These are phyloP conservation scores for Drosophila demipolita DNA, from an alignment of 2,888 invertebrate genomes.

Conservation along the genomic window DNA sequence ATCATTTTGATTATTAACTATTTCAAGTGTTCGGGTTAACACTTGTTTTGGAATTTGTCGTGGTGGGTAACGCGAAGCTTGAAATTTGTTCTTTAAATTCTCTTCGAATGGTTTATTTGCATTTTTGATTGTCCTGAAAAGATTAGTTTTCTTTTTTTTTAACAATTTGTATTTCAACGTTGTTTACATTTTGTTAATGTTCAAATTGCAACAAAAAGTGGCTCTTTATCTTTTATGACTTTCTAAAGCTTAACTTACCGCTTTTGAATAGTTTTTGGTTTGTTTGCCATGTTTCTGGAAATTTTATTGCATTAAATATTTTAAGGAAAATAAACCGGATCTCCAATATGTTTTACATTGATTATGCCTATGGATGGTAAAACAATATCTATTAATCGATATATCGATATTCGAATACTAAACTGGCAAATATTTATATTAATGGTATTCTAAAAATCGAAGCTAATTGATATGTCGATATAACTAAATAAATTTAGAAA, in stretches of 20 bases:
- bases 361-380: not conserved
- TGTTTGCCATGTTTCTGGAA: not conserved
- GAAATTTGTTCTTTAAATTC: constrained; percentile 18
- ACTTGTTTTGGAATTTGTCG: constrained; percentile 56
- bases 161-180: not conserved
- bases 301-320: not conserved
- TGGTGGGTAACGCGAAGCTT: constrained; percentile 11
- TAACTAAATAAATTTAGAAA: not conserved
- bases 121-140: constrained; percentile 3
- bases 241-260: not conserved
- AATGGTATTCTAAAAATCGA: not conserved
- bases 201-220: not conserved
- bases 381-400: too few relatives aligned
- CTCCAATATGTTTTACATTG: not conserved
- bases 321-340: not conserved
- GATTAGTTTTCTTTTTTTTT: not conserved
- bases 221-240: not conserved
- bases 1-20: constrained; percentile 51
- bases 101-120: constrained; percentile 1
- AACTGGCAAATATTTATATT: not conserved
- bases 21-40: constrained; percentile 51
- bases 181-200: not conserved
- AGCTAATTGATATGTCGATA: not conserved
- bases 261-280: not conserved
- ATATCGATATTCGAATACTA: not conserved